These are phyloP conservation scores for Spodoptera picta DNA, from an alignment of 2,888 invertebrate species.

Conservation along the genomic window DNA sequence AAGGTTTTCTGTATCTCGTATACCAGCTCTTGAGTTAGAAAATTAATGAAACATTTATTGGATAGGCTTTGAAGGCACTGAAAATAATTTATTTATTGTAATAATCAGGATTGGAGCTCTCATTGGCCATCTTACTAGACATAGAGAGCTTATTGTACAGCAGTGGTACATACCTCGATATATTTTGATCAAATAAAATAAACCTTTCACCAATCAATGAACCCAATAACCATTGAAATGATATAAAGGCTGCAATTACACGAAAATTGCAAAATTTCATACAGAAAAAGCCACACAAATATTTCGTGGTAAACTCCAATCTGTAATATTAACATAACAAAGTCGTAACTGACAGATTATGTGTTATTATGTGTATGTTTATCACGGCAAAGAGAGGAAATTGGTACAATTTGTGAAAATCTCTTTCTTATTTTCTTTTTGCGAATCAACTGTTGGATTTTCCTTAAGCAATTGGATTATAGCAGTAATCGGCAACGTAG, in stretches of 20 bases:
- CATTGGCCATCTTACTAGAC: no score
- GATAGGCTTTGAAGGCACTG: no score
- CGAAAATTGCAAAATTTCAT: conserved; percentile 17
- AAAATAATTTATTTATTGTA: no score
- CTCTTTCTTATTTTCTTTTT: conserved; percentile 50
- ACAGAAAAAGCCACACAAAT: conserved; percentile 34
- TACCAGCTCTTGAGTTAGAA: no score
- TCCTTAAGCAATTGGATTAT: conserved; percentile 53
- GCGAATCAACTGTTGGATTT: conserved; percentile 47
- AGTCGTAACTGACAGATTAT: conserved; percentile 49
- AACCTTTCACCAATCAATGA: conserved; percentile 11
- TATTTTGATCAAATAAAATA: conserved; percentile 7
- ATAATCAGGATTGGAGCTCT: no score
- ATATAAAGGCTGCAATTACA: conserved; percentile 9
- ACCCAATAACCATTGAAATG: conserved; percentile 9
- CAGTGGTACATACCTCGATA: neutral
- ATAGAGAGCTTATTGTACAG: no score
- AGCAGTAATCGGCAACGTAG: conserved; percentile 46
- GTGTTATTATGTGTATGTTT: conserved; percentile 53
- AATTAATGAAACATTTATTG: no score
- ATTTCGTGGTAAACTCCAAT: conserved; percentile 39
- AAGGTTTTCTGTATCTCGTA: no score
- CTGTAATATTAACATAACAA: conserved; percentile 50
- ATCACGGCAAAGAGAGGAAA: conserved; percentile 42
- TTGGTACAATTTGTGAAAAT: conserved; percentile 55